A percentile compares a stretch with the other conserved stretches of the same genome.
phyloP scores from a whole-genome alignment of 2,113 vertebrate genomes.

The Lathamus discolor region DNA sequence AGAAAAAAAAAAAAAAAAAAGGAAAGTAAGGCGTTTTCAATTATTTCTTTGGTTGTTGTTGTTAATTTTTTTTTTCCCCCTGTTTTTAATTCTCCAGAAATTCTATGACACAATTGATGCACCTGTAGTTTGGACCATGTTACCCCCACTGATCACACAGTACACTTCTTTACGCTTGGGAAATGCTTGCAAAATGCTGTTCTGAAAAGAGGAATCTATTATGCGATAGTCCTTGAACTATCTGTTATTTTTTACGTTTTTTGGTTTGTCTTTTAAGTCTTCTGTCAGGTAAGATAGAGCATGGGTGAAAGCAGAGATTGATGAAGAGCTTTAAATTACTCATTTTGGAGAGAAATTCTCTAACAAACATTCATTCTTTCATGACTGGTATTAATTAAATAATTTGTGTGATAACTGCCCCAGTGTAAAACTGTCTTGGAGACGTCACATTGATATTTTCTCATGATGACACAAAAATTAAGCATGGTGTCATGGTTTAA shows the following conservation, averaged over 20 bases:
- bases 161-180: accelerated
- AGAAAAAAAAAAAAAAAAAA: background rate
- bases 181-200: background rate
- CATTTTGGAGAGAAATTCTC: background rate
- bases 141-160: background rate
- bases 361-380: background rate
- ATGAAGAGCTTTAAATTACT: background rate
- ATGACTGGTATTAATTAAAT: background rate
- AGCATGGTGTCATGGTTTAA: background rate
- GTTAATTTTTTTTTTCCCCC: background rate
- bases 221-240: background rate
- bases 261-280: background rate
- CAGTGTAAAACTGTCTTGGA: background rate
- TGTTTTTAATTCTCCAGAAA: background rate
- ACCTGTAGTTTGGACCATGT: background rate
- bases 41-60: background rate
- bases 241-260: background rate
- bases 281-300: background rate
- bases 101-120: accelerated
- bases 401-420: background rate
- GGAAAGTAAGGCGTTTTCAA: background rate
- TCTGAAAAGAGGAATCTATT: background rate
- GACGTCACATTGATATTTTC: background rate
- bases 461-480: background rate
- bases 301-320: background rate